A percentile compares a stretch with the other conserved stretches of the same genome.
Conservation (phyloP, 2,113 vertebrate species). For the Ciconia boyciana region DNA sequence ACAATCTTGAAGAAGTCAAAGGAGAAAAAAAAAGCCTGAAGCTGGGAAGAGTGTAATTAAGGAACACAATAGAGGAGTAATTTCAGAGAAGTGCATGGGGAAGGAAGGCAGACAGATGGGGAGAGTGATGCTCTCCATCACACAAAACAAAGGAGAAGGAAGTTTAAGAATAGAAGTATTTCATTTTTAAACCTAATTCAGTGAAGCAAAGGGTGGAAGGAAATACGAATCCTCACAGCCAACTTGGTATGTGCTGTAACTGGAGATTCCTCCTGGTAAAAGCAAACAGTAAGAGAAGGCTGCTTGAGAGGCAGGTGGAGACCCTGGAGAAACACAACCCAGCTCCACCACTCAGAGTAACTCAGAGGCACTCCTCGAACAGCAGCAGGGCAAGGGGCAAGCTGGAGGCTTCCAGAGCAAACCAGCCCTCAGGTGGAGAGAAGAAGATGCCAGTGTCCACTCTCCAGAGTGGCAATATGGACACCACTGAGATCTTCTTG, state of each 20-base stretch:
- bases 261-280: neutral
- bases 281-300: neutral
- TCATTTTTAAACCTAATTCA: slow-evolving; percentile 31
- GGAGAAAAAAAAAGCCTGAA: neutral
- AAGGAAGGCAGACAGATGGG: neutral
- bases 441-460: neutral
- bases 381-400: neutral
- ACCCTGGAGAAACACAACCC: neutral
- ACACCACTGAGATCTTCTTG: neutral
- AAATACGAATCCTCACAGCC: neutral
- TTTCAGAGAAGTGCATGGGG: neutral
- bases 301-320: neutral
- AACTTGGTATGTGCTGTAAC: neutral
- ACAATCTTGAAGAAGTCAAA: neutral
- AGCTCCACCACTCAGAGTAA: rapidly evolving
- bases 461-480: rapidly evolving
- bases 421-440: neutral
- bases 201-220: neutral
- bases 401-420: neutral
- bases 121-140: neutral
- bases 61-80: neutral
- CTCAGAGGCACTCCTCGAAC: neutral
- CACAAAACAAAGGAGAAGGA: neutral
- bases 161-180: neutral
- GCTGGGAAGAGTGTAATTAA: neutral